These are phyloP conservation scores for Neodontobutis hainanensis DNA, from an alignment of 2,113 vertebrate species.

Conservation along the genomic window DNA sequence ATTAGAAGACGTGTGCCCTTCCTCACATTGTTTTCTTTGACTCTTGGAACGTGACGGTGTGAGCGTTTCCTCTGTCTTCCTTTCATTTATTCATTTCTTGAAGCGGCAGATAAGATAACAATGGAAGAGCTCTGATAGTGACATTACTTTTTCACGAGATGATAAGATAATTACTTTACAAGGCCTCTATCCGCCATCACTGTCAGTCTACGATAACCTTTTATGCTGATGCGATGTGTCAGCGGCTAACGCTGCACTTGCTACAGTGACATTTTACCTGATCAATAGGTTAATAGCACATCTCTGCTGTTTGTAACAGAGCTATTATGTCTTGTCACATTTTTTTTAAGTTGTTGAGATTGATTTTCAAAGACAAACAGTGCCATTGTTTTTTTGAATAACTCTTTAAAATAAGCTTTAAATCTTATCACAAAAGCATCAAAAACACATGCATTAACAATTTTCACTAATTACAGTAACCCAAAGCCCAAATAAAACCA, in stretches of 20 bases:
- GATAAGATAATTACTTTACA: conserved; percentile 17
- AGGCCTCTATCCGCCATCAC: not conserved
- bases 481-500: no score
- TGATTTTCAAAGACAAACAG: not conserved
- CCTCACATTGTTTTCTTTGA: conserved; percentile 55
- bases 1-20: conserved; percentile 31
- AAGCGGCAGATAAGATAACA: not conserved
- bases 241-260: not conserved
- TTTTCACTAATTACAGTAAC: no score
- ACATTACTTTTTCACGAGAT: conserved; percentile 8
- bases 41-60: conserved; percentile 31
- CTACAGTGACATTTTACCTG: conserved; percentile 33
- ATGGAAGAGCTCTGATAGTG: not conserved
- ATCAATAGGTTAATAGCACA: conserved; percentile 24
- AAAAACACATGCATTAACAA: no score
- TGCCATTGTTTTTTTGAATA: not conserved
- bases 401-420: no score
- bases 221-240: conserved; percentile 6
- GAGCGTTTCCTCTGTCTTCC: conserved; percentile 4
- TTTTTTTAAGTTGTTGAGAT: conserved; percentile 23
- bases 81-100: not conserved
- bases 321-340: conserved; percentile 5
- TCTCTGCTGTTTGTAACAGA: not conserved
- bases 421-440: no score
- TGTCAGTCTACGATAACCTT: not conserved